These are phyloP conservation scores for Oryzias woworae DNA, from an alignment of 2,113 vertebrate species.

Conservation along the genomic window DNA sequence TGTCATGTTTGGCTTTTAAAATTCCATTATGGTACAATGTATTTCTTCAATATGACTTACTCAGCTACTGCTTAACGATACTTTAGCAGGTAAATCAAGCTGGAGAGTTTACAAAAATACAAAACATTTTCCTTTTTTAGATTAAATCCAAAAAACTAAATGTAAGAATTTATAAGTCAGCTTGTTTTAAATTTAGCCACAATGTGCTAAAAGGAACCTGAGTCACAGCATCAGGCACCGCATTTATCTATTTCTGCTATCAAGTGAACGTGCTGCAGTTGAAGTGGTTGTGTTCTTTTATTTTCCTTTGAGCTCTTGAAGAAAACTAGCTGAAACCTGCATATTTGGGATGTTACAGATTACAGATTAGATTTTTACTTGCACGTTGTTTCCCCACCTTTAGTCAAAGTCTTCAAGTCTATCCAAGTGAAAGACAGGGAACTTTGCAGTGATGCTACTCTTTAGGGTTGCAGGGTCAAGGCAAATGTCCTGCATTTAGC, in stretches of 20 bases:
- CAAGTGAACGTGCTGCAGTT: neutral
- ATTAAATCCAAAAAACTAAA: too few species aligned
- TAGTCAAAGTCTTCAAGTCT: neutral
- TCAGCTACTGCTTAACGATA: too few species aligned
- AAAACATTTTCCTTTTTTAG: too few species aligned
- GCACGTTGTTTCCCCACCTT: neutral
- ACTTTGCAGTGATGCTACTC: neutral
- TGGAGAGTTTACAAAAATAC: too few species aligned
- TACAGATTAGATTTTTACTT: neutral
- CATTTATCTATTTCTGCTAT: neutral
- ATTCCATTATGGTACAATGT: too few species aligned
- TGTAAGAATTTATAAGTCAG: too few species aligned
- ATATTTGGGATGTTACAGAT: neutral
- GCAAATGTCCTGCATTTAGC: neutral
- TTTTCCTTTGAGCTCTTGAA: neutral
- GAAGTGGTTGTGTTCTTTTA: neutral
- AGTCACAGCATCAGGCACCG: neutral
- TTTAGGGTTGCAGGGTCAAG: neutral
- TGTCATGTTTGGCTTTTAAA: too few species aligned
- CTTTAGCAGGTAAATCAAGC: too few species aligned
- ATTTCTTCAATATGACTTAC: too few species aligned
- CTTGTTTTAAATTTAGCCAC: neutral
- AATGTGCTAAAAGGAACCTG: neutral
- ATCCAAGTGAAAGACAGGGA: neutral
- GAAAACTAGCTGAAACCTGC: constrained; percentile 3